Conservation (phyloP, 1,140 invertebrate species). For the Diabrotica virgifera region DNA sequence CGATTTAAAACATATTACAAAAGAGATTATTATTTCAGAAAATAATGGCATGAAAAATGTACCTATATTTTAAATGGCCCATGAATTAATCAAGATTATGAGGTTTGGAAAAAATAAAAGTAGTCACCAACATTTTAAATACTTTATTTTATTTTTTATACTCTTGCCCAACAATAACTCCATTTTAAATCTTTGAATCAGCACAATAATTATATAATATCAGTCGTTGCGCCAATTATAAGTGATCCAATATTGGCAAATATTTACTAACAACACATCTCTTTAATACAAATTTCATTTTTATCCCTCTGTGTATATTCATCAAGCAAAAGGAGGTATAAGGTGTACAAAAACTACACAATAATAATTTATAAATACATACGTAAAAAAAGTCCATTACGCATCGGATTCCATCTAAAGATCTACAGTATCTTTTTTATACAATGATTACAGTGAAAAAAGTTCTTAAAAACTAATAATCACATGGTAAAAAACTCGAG, state of each 20-base stretch:
- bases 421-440: neutral
- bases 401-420: neutral
- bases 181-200: neutral
- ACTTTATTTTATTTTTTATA: neutral
- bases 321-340: conserved; percentile 2
- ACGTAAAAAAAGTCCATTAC: neutral
- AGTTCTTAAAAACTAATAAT: neutral
- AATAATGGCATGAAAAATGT: too few species aligned
- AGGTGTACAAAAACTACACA: conserved; percentile 2
- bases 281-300: neutral
- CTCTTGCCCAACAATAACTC: neutral
- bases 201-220: neutral
- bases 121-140: neutral
- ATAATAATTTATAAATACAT: neutral
- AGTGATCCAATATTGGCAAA: neutral
- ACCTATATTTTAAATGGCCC: too few species aligned
- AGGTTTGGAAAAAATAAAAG: neutral
- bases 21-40: too few species aligned
- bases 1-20: too few species aligned
- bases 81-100: too few species aligned
- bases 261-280: neutral
- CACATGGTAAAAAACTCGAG: neutral
- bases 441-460: conserved; percentile 1
- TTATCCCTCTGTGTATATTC: neutral
- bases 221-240: neutral